phyloP scores from a whole-genome alignment of 2,797 vertebrate genomes.

The Sparidentex hasta region DNA sequence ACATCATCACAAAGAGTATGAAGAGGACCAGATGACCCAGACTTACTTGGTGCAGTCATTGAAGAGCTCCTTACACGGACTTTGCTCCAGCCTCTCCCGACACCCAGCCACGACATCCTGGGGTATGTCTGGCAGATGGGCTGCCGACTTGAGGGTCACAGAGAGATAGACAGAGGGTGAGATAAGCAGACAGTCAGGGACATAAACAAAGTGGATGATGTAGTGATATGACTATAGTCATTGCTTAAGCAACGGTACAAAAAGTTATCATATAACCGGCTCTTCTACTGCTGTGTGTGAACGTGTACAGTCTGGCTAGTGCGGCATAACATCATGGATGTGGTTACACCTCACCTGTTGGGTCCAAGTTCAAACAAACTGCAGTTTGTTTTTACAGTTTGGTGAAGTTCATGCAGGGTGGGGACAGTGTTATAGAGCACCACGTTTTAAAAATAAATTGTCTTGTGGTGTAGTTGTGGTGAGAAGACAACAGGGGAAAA shows the following conservation, averaged over 20 bases:
- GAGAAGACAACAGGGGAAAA: background rate
- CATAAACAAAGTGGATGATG: background rate
- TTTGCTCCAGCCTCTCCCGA: constrained; percentile 88
- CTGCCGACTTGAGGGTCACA: constrained; percentile 79
- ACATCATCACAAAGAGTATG: background rate
- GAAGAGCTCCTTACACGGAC: constrained; percentile 91
- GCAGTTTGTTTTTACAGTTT: background rate
- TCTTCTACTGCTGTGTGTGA: background rate
- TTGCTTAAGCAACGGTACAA: constrained; percentile 2
- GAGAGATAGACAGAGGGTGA: constrained; percentile 29
- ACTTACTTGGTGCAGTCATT: constrained; percentile 91
- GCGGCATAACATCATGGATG: background rate
- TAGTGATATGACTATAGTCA: background rate
- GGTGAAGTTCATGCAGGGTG: background rate
- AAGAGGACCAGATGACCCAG: background rate
- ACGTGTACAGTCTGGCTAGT: background rate
- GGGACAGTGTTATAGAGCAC: background rate
- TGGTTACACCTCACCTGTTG: background rate
- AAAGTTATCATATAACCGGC: background rate
- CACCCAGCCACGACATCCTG: constrained; percentile 87
- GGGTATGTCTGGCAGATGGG: constrained; percentile 90
- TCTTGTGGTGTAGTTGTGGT: background rate
- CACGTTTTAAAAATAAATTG: background rate
- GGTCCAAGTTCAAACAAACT: background rate
- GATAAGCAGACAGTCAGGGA: background rate